Base-by-base conservation (phyloP, 2,113 vertebrate genomes). In the Leucopternis melanops region DNA sequence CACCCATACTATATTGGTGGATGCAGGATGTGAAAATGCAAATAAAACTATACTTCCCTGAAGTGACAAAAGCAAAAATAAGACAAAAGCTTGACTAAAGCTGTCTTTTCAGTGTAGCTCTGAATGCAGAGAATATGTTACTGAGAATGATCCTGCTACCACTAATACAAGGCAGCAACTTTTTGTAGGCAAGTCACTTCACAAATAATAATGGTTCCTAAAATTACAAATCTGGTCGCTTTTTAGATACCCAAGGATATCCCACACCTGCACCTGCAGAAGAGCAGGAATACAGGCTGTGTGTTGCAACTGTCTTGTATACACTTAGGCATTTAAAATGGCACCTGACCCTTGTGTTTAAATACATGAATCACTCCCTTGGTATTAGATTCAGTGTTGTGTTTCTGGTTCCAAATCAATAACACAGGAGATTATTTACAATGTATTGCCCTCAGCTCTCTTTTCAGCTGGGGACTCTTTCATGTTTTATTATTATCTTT, bases 331-430 rank as follows among this genome's bases (percentile, higher is more conserved):
- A 71, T 95, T 88, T 87, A 18, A 92, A 95, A 57, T 25, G 19
- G 44, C 57, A 78, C 65, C 36, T 47, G 73, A 40, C 3, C 13
- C 63, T 81, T 36, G 57, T 77, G 25, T 90, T 70, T 18, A 69
- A 83, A 52, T 50, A 25, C 78, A 36, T 29, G n/a, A 81, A 91
- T 95, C 52, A 14, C 57, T 94, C 69, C 77, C 61, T 75, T 85
- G 72, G n/a, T 86, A 4, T 81, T 31, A 89, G 19, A 57, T 34
- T 92, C 80, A 78, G 57, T 49, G 54, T 31, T 49, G 32, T 59
- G 31, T 73, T 96, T 95, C 92, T 80, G 66, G 34, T 34, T 95
- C 54, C 74, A 82, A 61, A 90, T 77, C 62, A 88, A 73, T 88
- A 95, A 54, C 71, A 52, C 16, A 32, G 27, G 27, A 85, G 32